A percentile compares a stretch with the other conserved stretches of the same genome.
Conservation (phyloP, 2,113 vertebrate genomes). For the Tragelaphus imberbis region DNA sequence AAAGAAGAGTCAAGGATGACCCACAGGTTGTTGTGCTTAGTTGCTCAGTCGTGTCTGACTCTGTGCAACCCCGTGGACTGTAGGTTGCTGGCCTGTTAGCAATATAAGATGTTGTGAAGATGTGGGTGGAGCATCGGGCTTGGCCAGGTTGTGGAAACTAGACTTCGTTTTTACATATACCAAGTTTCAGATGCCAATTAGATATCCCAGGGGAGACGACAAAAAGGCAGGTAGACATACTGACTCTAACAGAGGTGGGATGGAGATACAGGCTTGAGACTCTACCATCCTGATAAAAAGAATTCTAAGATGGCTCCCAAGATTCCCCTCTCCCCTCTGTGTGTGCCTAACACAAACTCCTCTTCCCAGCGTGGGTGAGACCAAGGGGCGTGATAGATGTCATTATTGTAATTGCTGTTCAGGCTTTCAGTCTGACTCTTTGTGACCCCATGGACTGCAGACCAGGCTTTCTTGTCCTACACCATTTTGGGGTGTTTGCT, state of each 20-base stretch:
- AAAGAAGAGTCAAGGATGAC: not conserved
- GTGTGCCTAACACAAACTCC: too few species aligned
- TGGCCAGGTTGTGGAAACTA: not conserved
- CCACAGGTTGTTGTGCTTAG: not conserved
- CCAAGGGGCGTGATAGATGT: not conserved
- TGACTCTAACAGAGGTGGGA: not conserved
- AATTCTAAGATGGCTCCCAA: not conserved
- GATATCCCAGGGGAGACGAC: not conserved
- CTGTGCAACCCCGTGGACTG: not conserved
- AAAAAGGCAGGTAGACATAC: not conserved
- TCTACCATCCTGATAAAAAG: not conserved
- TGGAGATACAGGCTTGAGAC: not conserved
- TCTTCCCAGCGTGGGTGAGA: not conserved
- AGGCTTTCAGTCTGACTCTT: not conserved
- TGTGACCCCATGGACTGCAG: not conserved
- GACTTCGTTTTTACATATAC: not conserved
- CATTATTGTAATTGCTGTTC: not conserved
- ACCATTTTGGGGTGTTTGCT: not conserved
- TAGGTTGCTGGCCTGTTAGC: not conserved
- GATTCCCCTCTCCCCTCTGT: not conserved
- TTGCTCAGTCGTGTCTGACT: not conserved
- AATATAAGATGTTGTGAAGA: not conserved
- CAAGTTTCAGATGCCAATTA: not conserved
- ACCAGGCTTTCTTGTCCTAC: not conserved
- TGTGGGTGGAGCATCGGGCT: not conserved